Percentiles rank a stretch among this genome's conserved stretches.
Evolutionary conservation across 2,797 vertebrate species (phyloP).

Genomic region (Ctenopoma multispine): DNA sequence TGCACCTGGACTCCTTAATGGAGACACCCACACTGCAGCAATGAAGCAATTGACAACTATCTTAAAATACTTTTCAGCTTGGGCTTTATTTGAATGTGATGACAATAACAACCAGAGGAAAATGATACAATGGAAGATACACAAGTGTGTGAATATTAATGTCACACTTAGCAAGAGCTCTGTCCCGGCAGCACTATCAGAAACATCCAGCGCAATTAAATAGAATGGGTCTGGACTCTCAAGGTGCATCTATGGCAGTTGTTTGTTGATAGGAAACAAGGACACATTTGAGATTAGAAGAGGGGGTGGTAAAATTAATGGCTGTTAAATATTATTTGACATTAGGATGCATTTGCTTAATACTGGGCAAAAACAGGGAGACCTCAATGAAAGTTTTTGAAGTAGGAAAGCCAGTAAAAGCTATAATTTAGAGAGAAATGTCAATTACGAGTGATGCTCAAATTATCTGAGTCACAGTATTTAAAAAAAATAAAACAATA

Average conservation of each 20-base stretch:
- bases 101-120: conserved; percentile 54
- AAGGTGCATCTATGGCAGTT: conserved; percentile 71
- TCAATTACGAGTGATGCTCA: conserved; percentile 19
- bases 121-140: conserved; percentile 60
- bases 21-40: conserved; percentile 68
- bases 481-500: conserved; percentile 1
- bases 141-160: conserved; percentile 78
- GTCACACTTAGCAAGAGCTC: conserved; percentile 67
- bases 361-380: conserved; percentile 13
- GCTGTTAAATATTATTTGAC: conserved; percentile 59
- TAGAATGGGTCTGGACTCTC: conserved; percentile 80
- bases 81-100: conserved; percentile 56
- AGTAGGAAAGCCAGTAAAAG: conserved; percentile 4
- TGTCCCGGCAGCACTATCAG: conserved; percentile 66
- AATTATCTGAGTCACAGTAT: neutral
- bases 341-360: conserved; percentile 51
- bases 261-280: conserved; percentile 75
- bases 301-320: conserved; percentile 65
- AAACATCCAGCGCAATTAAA: conserved; percentile 76
- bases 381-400: neutral
- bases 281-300: conserved; percentile 75
- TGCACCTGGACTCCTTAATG: conserved; percentile 73
- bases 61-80: conserved; percentile 52
- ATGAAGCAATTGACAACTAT: conserved; percentile 74
- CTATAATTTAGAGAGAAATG: neutral